phyloP scores from a whole-genome alignment of 2,888 invertebrate genomes.

The Brenthis daphne region DNA sequence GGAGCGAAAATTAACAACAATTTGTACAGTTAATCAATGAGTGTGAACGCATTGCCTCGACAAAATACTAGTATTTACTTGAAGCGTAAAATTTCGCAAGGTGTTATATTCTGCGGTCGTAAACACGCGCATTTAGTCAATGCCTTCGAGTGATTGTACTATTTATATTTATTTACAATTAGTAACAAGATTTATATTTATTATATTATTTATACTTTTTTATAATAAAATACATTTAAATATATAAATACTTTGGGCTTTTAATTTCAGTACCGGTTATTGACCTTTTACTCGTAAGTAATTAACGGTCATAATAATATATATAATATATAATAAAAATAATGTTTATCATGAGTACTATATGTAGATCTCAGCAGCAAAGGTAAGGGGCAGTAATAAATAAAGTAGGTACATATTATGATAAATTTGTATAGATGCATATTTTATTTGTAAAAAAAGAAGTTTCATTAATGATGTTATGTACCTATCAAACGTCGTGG shows the following conservation, averaged over 20 bases:
- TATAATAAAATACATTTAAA: neutral
- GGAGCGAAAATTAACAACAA: neutral
- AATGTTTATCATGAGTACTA: no score
- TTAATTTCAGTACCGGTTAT: no score
- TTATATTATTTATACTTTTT: neutral
- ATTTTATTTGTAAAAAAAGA: no score
- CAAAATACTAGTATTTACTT: conserved; percentile 6
- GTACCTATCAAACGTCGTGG: no score
- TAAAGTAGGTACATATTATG: no score
- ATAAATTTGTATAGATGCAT: no score
- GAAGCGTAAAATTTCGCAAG: conserved; percentile 27
- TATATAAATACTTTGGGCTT: neutral
- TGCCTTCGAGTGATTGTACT: conserved; percentile 25
- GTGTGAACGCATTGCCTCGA: conserved; percentile 11
- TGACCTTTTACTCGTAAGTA: no score
- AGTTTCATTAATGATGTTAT: no score
- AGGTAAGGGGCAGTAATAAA: no score
- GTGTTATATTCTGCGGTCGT: conserved; percentile 6
- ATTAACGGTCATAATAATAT: no score
- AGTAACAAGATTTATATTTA: conserved; percentile 4
- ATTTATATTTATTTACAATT: conserved; percentile 4
- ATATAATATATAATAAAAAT: no score
- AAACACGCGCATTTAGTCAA: conserved; percentile 20
- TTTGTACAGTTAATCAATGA: neutral
- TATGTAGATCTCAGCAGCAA: no score